Evolutionary conservation across 2,797 vertebrate species (phyloP).

Genomic region (Buceros bicornis): DNA sequence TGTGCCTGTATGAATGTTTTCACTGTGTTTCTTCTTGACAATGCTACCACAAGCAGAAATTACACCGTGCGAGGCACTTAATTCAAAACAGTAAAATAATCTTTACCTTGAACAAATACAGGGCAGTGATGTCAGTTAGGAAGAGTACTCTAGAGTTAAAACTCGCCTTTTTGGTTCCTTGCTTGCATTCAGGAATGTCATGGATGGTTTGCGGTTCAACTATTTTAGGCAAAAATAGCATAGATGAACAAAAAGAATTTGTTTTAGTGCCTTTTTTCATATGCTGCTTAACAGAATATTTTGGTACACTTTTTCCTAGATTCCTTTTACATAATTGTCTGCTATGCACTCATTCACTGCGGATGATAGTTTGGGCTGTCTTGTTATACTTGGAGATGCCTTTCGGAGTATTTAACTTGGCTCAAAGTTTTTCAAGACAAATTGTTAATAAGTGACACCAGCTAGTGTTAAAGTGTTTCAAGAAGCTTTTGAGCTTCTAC

Average conservation of each 20-base stretch:
- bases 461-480: neutral
- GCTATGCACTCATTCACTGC: neutral
- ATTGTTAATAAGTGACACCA: neutral
- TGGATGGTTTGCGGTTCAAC: neutral
- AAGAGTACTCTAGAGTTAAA: neutral
- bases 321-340: neutral
- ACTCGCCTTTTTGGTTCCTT: neutral
- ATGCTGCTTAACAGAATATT: neutral
- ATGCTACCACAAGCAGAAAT: neutral
- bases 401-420: neutral
- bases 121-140: neutral
- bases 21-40: neutral
- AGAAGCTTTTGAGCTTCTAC: neutral
- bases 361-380: neutral
- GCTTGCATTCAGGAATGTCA: neutral
- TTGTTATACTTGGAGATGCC: neutral
- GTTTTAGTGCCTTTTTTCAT: neutral
- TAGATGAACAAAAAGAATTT: neutral
- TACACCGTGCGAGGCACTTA: neutral
- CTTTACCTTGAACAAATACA: neutral
- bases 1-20: neutral
- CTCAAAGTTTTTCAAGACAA: neutral
- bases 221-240: neutral
- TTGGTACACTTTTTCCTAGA: neutral
- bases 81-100: neutral